Conservation (phyloP, 2,888 invertebrate genomes). For the Andrena fulva region DNA sequence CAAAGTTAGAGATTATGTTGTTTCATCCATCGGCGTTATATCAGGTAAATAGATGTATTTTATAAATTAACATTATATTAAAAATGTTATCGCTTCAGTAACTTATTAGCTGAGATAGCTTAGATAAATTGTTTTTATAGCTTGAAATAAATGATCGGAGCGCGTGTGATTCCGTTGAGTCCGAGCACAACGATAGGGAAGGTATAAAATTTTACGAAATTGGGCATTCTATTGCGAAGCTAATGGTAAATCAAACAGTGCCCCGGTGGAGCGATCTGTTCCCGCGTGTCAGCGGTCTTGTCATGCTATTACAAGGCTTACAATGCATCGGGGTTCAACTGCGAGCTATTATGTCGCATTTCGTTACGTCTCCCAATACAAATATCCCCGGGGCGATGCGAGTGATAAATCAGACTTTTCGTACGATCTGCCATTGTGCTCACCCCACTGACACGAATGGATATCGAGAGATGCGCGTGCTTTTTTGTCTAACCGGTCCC, state of each 20-base stretch:
- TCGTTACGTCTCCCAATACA: conserved; percentile 83
- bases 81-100: background rate
- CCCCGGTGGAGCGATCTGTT: conserved; percentile 49
- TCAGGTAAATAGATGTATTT: too few relatives aligned
- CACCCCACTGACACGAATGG: conserved; percentile 77
- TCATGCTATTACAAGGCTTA: conserved; percentile 82
- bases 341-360: conserved; percentile 84
- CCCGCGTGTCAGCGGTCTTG: conserved; percentile 79
- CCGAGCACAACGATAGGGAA: background rate
- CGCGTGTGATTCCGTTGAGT: background rate
- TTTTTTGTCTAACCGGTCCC: conserved; percentile 67
- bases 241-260: conserved; percentile 78
- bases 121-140: background rate
- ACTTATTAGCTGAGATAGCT: too few relatives aligned
- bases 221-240: conserved; percentile 67
- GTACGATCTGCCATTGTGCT: conserved; percentile 80
- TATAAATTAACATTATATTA: too few relatives aligned
- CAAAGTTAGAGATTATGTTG: too few relatives aligned
- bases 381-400: conserved; percentile 78
- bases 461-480: conserved; percentile 66
- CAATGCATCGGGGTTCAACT: conserved; percentile 82
- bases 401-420: conserved; percentile 85
- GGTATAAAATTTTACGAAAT: conserved; percentile 3
- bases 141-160: background rate
- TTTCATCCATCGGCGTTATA: too few relatives aligned